Evolutionary conservation across 2,113 vertebrate genomes (phyloP), one percentile per base, ranked within the genome.

Genomic region (Oreamnos americanus): DNA sequence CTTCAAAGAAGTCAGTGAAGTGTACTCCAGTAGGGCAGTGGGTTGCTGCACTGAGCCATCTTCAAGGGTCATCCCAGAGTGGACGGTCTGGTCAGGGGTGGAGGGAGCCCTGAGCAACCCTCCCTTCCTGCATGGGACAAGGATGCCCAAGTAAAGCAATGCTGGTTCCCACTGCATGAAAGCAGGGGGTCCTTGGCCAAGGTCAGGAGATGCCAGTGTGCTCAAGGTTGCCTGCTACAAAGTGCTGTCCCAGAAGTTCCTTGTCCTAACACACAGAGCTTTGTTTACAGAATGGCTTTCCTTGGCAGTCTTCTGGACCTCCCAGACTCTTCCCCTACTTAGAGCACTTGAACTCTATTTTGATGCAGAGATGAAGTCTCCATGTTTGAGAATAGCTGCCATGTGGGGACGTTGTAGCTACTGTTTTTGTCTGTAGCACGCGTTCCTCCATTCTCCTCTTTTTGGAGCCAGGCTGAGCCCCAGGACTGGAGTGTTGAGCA

Each of bases 321-420:
- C 64, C 86, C 62, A 89, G 97, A 87, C 83, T 93, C 33, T 43
- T 85, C 57, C 43, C 57, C 43, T 57, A 10, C 87, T 92, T 45
- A 51, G 90, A 95, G 74, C 78, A 78, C 57, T 96, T 58, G 17
- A 84, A 45, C 74, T 96, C 83, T 97, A 83, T 96, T 98, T 96
- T 97, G 91, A 96, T 57, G 74, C 36, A 58, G 71, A 78, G 51
- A 86, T 43, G 78, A 97, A 86, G 55, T 49, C 91, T 95, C 87
- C 93, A 55, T 82, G 78, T 95, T 97, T 96, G 95, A 96, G 91
- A 97, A 93, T 47, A 96, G 67, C 67, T 94, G 95, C 58, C 13
- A 13, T 6, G n/a, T 14, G 78, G 84, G 51, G 16, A 64, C 3
- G 11, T 90, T 47, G 45, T 47, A 23, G 45, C 91, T 84, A 25